Conservation (phyloP, 2,888 invertebrate genomes). For the Clostera curtula region DNA sequence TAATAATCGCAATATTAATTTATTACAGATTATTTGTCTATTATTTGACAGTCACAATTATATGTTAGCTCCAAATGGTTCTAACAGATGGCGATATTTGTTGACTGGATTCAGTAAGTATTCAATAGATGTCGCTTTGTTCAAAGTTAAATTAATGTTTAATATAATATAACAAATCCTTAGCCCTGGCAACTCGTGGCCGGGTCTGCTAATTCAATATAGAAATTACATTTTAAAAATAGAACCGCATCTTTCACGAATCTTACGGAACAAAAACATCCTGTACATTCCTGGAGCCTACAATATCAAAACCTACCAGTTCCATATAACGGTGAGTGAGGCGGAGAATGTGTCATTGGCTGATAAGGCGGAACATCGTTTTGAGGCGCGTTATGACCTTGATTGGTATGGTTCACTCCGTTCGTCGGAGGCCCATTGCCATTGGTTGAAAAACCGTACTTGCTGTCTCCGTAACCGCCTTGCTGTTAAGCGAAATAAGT, state of each 20-base stretch:
- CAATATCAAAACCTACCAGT: conserved; percentile 40
- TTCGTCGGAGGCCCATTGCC: conserved; percentile 41
- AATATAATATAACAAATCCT: too few species aligned
- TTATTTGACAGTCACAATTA: too few species aligned
- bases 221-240: too few species aligned
- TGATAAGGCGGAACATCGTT: conserved; percentile 61
- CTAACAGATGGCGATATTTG: too few species aligned
- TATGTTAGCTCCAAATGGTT: too few species aligned
- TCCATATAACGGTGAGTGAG: conserved; percentile 73
- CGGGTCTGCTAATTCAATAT: too few species aligned
- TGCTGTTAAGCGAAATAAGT: conserved; percentile 36
- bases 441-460: conserved; percentile 77
- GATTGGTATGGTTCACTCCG: conserved; percentile 43
- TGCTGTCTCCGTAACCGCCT: conserved; percentile 75
- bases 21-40: too few species aligned
- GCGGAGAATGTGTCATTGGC: conserved; percentile 62
- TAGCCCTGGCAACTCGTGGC: too few species aligned
- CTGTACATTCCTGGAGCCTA: background rate
- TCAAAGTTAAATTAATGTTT: too few species aligned
- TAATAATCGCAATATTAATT: too few species aligned
- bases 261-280: background rate
- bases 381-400: conserved; percentile 34
- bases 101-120: too few species aligned
- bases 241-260: background rate
- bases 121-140: too few species aligned